phyloP scores from a whole-genome alignment of 2,113 vertebrate species.

The Ginglymostoma cirratum region DNA sequence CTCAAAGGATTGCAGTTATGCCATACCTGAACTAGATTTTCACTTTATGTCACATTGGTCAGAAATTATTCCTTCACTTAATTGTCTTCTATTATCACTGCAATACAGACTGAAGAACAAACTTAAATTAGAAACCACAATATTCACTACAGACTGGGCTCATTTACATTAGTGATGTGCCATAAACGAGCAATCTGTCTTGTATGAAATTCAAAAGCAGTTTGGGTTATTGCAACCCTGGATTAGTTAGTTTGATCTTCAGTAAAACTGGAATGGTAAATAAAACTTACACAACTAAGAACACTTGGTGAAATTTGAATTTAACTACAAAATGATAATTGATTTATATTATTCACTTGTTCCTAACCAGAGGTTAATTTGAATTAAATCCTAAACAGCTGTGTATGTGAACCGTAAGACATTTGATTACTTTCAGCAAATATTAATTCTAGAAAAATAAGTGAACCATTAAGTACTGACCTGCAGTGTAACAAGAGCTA shows the following conservation, averaged over 20 bases:
- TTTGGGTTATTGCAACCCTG: not conserved
- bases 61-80: not conserved
- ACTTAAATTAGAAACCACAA: not conserved
- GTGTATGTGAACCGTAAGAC: not conserved
- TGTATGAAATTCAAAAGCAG: not conserved
- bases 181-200: not conserved
- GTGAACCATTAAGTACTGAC: not conserved
- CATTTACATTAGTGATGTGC: not conserved
- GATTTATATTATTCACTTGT: not conserved
- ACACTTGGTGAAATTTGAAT: not conserved
- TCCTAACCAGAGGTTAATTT: constrained; percentile 26
- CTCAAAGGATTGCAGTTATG: not conserved
- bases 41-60: not conserved
- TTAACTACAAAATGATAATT: not conserved
- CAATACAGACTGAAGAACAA: not conserved
- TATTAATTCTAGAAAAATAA: not conserved
- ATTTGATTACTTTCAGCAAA: not conserved
- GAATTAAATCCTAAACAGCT: not conserved
- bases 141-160: not conserved
- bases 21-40: not conserved
- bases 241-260: not conserved
- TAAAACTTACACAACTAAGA: not conserved
- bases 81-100: not conserved
- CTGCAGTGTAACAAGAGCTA: no score
- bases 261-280: not conserved